Evolutionary conservation across 2,113 vertebrate genomes (phyloP), one percentile per base, ranked within the genome.

Genomic region (Actinemys pallida): DNA sequence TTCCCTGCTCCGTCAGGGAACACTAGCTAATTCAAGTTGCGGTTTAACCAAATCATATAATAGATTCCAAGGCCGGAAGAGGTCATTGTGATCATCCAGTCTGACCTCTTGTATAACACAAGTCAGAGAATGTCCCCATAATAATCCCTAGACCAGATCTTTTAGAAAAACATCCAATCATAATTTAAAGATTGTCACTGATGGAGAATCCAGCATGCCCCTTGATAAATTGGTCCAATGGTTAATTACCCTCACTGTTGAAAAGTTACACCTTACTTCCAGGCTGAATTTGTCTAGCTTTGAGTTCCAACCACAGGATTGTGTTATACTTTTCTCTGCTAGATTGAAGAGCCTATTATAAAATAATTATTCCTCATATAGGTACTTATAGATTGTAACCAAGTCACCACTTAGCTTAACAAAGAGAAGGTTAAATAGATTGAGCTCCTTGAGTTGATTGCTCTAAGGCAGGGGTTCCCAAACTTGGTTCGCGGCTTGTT

Each of bases 1-100:
- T 91, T 54, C 24, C 72, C 53, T 91, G 31, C 57, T 95, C 86
- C 39, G 9, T 56, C 17, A 92, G 47, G 95, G 54, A 95, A 94
- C 94, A 86, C 22, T 57, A 45, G 83, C 8, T 87, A 79, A 20
- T 69, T 14, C 31, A 35, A 81, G 87, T 27, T 89, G 42, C 31
- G 90, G 5, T 93, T 93, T 92, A 56, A 88, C 62, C 84, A 88
- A 24, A 22, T 87, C 59, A 25, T 83, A 80, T 29, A 9, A 39
- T 72, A 72, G 35, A 72, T 39, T 72, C 65, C n/a, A 39, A 72
- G 35, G n/a, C 65, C 65, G 39, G 65, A 72, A 72, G 65, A 20
- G n/a, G 35, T 19, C 65, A 72, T 10, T 72, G 19, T 39, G n/a
- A 20, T 72, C n/a, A 72, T 39, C 65, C 19, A 39, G 8, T 39